Conservation (phyloP, 2,888 invertebrate genomes). For the Amphipoea lucens region DNA sequence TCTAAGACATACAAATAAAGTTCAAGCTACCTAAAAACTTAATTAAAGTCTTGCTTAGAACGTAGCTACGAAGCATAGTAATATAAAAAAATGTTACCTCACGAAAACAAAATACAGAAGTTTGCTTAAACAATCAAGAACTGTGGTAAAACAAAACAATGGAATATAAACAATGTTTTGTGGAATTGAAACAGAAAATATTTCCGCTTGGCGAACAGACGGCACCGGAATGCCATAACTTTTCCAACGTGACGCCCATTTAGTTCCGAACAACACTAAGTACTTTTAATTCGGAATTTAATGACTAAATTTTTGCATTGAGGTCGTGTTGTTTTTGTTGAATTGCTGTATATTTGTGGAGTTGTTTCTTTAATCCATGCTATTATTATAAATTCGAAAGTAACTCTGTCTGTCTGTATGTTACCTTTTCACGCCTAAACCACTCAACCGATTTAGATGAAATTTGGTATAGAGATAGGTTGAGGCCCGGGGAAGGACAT, state of each 20-base stretch:
- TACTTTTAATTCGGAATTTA: conserved; percentile 40
- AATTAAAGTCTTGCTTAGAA: conserved; percentile 13
- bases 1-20: neutral
- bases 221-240: conserved; percentile 50
- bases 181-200: conserved; percentile 55
- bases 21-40: neutral
- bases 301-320: conserved; percentile 22
- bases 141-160: conserved; percentile 52
- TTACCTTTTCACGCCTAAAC: no score
- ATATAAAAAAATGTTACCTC: conserved; percentile 45
- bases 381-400: no score
- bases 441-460: no score
- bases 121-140: conserved; percentile 53
- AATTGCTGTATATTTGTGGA: neutral
- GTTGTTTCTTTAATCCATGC: neutral
- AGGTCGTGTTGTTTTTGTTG: conserved; percentile 6
- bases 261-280: conserved; percentile 51
- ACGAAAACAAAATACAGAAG: conserved; percentile 32
- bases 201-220: conserved; percentile 22
- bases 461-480: no score
- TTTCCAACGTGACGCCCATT: conserved; percentile 45
- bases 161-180: conserved; percentile 55
- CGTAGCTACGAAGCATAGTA: conserved; percentile 31
- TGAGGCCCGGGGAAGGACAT: no score
- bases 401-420: no score